Conservation (phyloP, 2,113 vertebrate species). For the Prunella fulvescens region DNA sequence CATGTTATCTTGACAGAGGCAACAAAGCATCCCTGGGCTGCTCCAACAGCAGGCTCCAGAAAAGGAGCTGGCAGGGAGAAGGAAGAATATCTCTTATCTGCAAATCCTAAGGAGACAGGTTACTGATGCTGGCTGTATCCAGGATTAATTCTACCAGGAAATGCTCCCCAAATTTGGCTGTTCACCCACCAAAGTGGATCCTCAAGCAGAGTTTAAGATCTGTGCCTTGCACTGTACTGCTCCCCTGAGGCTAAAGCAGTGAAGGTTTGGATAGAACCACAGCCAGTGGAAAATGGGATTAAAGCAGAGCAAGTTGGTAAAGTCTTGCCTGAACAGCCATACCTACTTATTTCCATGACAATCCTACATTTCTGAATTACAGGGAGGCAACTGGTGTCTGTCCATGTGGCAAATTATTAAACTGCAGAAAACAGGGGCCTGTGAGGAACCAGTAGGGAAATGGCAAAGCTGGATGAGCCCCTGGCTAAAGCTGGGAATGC, state of each 20-base stretch:
- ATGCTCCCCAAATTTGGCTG: neutral
- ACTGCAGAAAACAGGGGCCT: neutral
- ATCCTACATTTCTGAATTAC: neutral
- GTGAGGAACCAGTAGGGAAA: neutral
- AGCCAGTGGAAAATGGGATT: neutral
- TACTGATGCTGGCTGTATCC: neutral
- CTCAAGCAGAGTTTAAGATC: neutral
- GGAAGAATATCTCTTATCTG: neutral
- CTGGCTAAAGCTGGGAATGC: neutral
- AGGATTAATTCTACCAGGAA: neutral
- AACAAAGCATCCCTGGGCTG: neutral
- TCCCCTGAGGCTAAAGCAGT: neutral
- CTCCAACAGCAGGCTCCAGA: neutral
- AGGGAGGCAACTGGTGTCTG: neutral
- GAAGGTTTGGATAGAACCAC: neutral
- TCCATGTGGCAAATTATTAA: neutral
- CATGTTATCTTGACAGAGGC: neutral
- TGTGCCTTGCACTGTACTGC: neutral
- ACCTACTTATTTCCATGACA: neutral
- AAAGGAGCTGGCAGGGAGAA: neutral
- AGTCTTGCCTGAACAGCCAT: neutral
- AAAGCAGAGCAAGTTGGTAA: neutral
- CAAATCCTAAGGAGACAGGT: neutral
- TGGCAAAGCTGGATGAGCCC: neutral
- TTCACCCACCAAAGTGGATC: neutral